These are phyloP conservation scores for Channa maculata DNA, from an alignment of 2,113 vertebrate genomes.

Conservation along the genomic window DNA sequence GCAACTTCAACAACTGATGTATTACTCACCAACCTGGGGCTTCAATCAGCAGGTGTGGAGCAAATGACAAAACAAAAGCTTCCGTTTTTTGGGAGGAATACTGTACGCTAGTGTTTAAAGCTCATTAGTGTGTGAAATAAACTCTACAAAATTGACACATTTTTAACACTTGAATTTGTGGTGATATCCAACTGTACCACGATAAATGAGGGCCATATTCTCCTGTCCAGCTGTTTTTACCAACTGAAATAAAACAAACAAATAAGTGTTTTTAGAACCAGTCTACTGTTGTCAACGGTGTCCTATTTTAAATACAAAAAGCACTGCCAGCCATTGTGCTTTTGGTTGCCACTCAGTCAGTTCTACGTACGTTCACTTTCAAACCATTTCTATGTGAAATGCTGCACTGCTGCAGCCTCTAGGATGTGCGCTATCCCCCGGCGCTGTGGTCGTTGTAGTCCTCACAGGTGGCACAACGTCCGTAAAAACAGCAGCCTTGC, in stretches of 20 bases:
- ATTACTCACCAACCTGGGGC: neutral
- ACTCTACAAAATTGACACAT: neutral
- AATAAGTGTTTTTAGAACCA: slow-evolving; percentile 54
- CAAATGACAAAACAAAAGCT: slow-evolving; percentile 10
- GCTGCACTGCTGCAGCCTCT: slow-evolving; percentile 28
- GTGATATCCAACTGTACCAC: slow-evolving; percentile 42
- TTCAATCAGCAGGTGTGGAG: slow-evolving; percentile 3
- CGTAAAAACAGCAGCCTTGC: slow-evolving; percentile 19
- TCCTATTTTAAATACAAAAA: slow-evolving; percentile 74
- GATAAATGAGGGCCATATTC: slow-evolving; percentile 75
- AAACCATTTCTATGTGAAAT: slow-evolving; percentile 45
- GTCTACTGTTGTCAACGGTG: slow-evolving; percentile 46
- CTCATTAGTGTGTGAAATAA: slow-evolving; percentile 17
- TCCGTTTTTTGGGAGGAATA: slow-evolving; percentile 1
- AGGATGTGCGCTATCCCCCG: slow-evolving; percentile 17
- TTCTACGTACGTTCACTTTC: slow-evolving; percentile 51
- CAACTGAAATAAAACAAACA: slow-evolving; percentile 38
- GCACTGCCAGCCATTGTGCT: slow-evolving; percentile 72
- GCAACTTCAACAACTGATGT: slow-evolving; percentile 10
- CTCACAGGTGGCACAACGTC: slow-evolving; percentile 21
- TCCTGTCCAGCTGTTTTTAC: slow-evolving; percentile 39
- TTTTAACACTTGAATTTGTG: slow-evolving; percentile 50
- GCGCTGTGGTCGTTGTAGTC: slow-evolving; percentile 28
- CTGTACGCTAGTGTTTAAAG: slow-evolving; percentile 55
- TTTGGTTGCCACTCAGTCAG: slow-evolving; percentile 60